Percentiles rank a stretch among this genome's conserved stretches.
These are phyloP conservation scores for Camelus dromedarius DNA, from an alignment of 2,113 vertebrate genomes.

Conservation along the genomic window DNA sequence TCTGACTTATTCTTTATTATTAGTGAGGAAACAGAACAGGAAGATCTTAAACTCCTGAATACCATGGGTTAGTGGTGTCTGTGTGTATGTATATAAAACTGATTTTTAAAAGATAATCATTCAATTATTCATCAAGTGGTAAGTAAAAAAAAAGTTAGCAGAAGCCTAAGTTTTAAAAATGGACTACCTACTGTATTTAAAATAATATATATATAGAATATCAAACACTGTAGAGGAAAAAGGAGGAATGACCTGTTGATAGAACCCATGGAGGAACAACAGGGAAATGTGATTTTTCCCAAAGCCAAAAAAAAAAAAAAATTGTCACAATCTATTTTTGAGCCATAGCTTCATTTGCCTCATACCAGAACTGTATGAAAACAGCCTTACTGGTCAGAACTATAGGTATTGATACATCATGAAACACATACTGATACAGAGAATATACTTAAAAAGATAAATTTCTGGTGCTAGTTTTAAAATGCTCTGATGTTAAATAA, in stretches of 20 bases:
- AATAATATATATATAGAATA: not conserved
- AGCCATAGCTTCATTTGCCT: not conserved
- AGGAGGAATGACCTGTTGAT: not conserved
- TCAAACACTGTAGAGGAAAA: not conserved
- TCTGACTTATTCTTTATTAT: not conserved
- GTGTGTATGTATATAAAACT: not conserved
- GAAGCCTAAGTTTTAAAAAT: not conserved
- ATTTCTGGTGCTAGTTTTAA: constrained; percentile 18
- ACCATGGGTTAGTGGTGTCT: not conserved
- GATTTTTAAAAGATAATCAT: not conserved
- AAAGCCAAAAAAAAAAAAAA: not conserved
- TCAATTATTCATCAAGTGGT: constrained; percentile 9
- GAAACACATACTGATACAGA: not conserved
- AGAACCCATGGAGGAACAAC: not conserved
- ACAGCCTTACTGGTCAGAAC: not conserved
- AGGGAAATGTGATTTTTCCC: not conserved
- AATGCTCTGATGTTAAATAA: constrained; percentile 41
- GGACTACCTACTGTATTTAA: not conserved
- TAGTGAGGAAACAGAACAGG: not conserved
- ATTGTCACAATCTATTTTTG: not conserved
- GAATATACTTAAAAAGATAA: not conserved
- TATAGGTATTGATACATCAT: not conserved
- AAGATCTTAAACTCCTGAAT: not conserved
- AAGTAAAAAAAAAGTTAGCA: not conserved
- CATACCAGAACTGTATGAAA: not conserved